Base-by-base conservation (phyloP, 2,888 invertebrate species). In the Drosophila fungiperda region DNA sequence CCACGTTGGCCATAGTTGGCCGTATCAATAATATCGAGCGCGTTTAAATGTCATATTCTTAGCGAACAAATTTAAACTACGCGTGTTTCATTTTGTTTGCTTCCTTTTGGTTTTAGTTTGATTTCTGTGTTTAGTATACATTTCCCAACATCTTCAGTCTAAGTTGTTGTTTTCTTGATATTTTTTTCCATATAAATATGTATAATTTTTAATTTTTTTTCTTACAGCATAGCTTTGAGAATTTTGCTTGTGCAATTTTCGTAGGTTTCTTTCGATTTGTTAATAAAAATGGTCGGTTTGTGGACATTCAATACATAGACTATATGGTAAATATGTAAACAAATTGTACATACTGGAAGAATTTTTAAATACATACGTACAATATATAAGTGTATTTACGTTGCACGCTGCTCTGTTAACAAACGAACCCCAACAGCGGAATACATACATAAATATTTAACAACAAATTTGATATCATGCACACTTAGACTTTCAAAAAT, bases 161-260 rank as follows among this genome's bases (percentile, higher is more conserved):
- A 85, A 80, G 69, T 85, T 87, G 70, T 80, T 82, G 74, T 85
- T 89, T 86, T 79, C 73, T 76, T 75, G 52, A 57, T 66, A 63
- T 63, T 50, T 35, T 35, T 32, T 67, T 8, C 12, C 20, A 35
- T 67, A 42, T 33, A 29, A 35, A 52, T 52, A 32, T 53, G 5
- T 35, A 57, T 29, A 29, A 29, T 36, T 32, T 17, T 49, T 52
- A 32, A 17, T 54, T 50, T 40, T 23, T 23, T 78, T 35, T 42
- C 4, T 54, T 64, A 32, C 54, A 53, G 20, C 38, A 49, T 58
- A 66, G 42, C 38, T 38, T 65, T 61, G 59, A 52, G 45, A 50
- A 73, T 76, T 65, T 42, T 23, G 36, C 65, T 66, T 58, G 64
- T 74, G 65, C 61, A 32, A 29, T 59, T n/a, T 26, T 11, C 23